phyloP scores from a whole-genome alignment of 2,797 vertebrate species.

The Anableps anableps region DNA sequence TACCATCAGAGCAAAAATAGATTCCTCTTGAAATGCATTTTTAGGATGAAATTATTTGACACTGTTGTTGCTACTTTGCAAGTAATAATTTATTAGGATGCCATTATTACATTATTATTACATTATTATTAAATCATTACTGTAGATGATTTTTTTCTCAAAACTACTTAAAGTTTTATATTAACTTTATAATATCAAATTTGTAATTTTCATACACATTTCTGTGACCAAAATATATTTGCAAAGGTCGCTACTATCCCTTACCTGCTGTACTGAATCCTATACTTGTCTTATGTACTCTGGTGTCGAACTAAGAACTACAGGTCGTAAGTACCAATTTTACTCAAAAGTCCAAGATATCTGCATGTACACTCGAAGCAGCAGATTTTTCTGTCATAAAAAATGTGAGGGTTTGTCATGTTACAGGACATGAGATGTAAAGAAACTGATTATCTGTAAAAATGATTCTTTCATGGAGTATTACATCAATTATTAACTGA shows the following conservation, averaged over 20 bases:
- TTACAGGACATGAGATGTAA: too few species aligned
- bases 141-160: neutral
- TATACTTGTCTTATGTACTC: neutral
- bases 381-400: neutral
- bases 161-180: neutral
- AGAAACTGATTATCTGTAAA: neutral
- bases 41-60: neutral
- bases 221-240: neutral
- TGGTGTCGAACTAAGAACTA: neutral
- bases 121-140: too few species aligned
- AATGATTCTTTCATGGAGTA: neutral
- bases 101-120: too few species aligned
- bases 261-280: neutral
- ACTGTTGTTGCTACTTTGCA: neutral
- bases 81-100: neutral
- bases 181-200: neutral
- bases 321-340: neutral
- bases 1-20: neutral
- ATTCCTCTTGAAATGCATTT: neutral
- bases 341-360: neutral
- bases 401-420: too few species aligned
- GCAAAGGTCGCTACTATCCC: neutral
- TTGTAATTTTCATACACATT: neutral
- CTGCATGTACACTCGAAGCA: neutral
- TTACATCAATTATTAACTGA: neutral